Percentiles rank a stretch among this genome's conserved stretches.
These are phyloP conservation scores for Timema podura DNA, from an alignment of 2,888 invertebrate genomes.

Conservation along the genomic window DNA sequence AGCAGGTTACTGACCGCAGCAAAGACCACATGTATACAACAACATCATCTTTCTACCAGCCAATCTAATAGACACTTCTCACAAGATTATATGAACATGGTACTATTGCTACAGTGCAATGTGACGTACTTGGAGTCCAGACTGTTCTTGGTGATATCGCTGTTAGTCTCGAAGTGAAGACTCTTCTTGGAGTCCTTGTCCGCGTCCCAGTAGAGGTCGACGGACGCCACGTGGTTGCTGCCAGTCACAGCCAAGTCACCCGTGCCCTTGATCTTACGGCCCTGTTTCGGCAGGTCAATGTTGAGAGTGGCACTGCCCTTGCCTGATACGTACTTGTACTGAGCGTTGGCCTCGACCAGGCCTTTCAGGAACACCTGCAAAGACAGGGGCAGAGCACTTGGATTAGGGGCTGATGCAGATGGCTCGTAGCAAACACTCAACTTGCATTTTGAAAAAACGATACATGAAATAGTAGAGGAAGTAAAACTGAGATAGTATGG, in stretches of 20 bases:
- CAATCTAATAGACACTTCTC: too few species aligned
- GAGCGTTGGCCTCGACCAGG: conserved; percentile 57
- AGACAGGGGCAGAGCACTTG: not conserved
- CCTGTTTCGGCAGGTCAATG: conserved; percentile 46
- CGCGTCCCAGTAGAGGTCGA: conserved; percentile 63
- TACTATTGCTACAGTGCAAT: too few species aligned
- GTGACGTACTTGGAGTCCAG: conserved; percentile 63
- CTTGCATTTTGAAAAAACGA: too few species aligned
- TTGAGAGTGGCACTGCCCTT: conserved; percentile 49
- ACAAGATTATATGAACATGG: too few species aligned
- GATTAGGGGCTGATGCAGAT: too few species aligned
- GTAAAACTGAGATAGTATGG: too few species aligned
- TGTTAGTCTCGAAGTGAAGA: conserved; percentile 60
- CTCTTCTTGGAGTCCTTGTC: conserved; percentile 67
- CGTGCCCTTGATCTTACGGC: conserved; percentile 46
- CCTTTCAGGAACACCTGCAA: conserved; percentile 49
- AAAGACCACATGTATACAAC: too few species aligned
- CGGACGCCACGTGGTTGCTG: conserved; percentile 56
- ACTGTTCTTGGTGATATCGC: conserved; percentile 49
- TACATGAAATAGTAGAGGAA: too few species aligned
- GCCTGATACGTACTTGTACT: conserved; percentile 58
- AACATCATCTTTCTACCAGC: too few species aligned
- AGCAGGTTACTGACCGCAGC: too few species aligned
- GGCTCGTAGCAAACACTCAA: too few species aligned
- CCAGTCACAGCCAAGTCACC: conserved; percentile 58